Conservation (phyloP, 2,888 invertebrate species). For the Busseola fusca region DNA sequence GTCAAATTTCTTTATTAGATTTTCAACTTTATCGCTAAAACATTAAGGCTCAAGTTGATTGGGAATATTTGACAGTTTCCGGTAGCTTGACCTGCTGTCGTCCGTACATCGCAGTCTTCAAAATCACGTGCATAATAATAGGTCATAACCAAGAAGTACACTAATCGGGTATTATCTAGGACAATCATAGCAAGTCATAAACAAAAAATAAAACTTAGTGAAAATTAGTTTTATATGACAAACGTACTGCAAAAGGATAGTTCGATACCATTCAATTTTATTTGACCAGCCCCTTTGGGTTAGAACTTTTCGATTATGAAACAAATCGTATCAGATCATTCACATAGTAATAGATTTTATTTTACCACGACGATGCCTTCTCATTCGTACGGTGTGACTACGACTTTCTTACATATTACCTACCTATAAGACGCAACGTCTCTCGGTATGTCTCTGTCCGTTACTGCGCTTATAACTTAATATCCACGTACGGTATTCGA, state of each 20-base stretch:
- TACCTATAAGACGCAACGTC: constrained; percentile 8
- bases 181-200: constrained; percentile 42
- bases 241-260: constrained; percentile 57
- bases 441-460: constrained; percentile 27
- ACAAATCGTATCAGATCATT: constrained; percentile 12
- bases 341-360: constrained; percentile 17
- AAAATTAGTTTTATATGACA: constrained; percentile 60
- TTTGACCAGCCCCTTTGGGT: constrained; percentile 6
- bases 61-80: too few relatives aligned
- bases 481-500: constrained; percentile 41
- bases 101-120: constrained; percentile 12
- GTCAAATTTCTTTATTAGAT: too few relatives aligned
- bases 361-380: constrained; percentile 29
- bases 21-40: too few relatives aligned
- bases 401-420: constrained; percentile 16
- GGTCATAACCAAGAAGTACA: constrained; percentile 34
- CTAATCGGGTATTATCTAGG: constrained; percentile 46
- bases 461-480: constrained; percentile 32
- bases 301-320: constrained; percentile 13
- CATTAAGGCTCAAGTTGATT: too few relatives aligned
- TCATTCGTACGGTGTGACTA: constrained; percentile 11
- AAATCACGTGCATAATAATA: constrained; percentile 40
- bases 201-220: constrained; percentile 58
- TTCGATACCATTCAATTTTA: constrained; percentile 32
- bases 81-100: too few relatives aligned